Evolutionary conservation across 2,113 vertebrate species (phyloP).

Genomic region (Boleophthalmus pectinirostris): DNA sequence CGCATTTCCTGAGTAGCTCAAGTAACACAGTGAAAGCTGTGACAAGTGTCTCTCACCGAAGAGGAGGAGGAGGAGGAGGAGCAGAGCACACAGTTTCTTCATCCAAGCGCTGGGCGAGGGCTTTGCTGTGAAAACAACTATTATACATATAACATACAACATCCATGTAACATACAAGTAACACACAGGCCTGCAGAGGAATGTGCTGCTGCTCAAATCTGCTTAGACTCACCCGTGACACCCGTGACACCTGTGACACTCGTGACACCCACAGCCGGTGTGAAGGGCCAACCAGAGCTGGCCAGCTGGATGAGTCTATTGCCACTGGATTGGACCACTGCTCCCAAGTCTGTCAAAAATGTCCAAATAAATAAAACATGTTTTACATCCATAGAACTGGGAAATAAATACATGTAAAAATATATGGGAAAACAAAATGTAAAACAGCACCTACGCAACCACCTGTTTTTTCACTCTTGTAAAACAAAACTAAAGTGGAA

Average conservation of each 20-base stretch:
- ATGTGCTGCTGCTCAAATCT: background rate
- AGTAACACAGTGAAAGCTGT: too few relatives aligned
- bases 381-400: background rate
- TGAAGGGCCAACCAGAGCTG: constrained; percentile 29
- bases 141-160: background rate
- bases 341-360: constrained; percentile 18
- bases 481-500: too few relatives aligned
- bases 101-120: constrained; percentile 16
- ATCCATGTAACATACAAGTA: background rate
- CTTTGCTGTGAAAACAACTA: constrained; percentile 29
- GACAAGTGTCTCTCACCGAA: constrained; percentile 54
- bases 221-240: constrained; percentile 5
- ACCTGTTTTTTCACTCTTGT: too few relatives aligned
- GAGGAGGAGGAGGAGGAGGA: constrained; percentile 11
- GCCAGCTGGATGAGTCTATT: constrained; percentile 18
- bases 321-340: background rate
- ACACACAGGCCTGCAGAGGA: background rate
- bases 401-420: too few relatives aligned
- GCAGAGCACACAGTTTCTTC: constrained; percentile 49
- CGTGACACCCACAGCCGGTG: background rate
- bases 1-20: too few relatives aligned
- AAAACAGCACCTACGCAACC: too few relatives aligned
- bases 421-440: too few relatives aligned
- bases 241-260: background rate
- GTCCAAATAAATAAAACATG: background rate